Conservation (phyloP, 2,797 vertebrate species). For the Threskiornis aethiopicus region DNA sequence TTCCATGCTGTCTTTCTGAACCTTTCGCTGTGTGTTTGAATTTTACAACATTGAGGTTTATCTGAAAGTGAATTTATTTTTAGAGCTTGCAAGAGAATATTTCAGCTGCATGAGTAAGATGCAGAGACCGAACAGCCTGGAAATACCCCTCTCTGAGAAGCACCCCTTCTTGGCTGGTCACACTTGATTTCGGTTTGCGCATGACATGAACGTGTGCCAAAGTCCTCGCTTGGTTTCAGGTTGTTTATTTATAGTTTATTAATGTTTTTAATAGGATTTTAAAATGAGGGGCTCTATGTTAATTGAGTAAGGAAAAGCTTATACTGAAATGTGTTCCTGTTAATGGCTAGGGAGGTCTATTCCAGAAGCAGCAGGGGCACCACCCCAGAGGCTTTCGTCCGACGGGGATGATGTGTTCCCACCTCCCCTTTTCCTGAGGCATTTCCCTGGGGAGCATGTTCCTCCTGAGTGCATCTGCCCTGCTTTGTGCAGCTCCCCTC, state of each 20-base stretch:
- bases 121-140: background rate
- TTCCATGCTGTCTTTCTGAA: constrained; percentile 2
- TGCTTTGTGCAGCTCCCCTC: background rate
- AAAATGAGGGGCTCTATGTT: background rate
- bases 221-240: background rate
- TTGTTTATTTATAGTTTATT: background rate
- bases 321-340: background rate
- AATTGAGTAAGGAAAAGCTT: background rate
- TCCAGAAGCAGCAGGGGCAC: background rate
- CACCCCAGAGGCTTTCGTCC: background rate
- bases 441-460: background rate
- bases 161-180: background rate
- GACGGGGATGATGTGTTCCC: background rate
- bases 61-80: constrained; percentile 16
- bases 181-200: background rate
- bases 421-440: background rate
- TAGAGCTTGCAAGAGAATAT: background rate
- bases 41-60: background rate
- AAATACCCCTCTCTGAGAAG: background rate
- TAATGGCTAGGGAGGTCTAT: background rate
- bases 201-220: background rate
- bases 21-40: background rate
- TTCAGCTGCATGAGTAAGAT: background rate
- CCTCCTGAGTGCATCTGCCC: background rate
- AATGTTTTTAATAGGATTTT: background rate